Evolutionary conservation across 2,113 vertebrate species (phyloP).

Genomic region (Lanius collurio): DNA sequence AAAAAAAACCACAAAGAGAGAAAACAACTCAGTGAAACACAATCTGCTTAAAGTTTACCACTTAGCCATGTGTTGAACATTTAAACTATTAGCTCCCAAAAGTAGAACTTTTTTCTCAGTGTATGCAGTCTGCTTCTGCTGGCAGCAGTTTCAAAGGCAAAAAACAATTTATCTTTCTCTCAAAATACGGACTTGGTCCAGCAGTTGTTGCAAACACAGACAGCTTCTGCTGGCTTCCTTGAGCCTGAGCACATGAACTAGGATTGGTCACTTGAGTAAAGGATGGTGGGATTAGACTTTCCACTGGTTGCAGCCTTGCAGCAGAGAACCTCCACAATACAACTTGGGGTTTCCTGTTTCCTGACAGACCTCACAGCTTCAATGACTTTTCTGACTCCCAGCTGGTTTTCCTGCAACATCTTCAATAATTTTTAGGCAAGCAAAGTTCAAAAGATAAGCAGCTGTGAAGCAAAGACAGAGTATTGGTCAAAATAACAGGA

Average conservation of each 20-base stretch:
- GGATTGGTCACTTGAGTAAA: not conserved
- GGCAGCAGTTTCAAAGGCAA: conserved; percentile 54
- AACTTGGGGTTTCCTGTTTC: conserved; percentile 57
- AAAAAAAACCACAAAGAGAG: conserved; percentile 32
- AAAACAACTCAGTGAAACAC: conserved; percentile 59
- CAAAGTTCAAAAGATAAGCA: conserved; percentile 66
- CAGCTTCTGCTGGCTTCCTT: not conserved
- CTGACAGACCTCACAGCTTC: conserved; percentile 6
- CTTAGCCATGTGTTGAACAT: conserved; percentile 45
- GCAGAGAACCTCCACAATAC: not conserved
- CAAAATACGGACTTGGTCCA: not conserved
- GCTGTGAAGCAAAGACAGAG: conserved; percentile 31
- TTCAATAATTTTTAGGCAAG: conserved; percentile 1
- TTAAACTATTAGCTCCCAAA: conserved; percentile 37
- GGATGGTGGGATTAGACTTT: not conserved
- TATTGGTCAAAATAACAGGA: conserved; percentile 31
- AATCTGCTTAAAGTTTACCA: conserved; percentile 48
- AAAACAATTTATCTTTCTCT: not conserved
- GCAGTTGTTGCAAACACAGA: not conserved
- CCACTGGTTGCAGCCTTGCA: not conserved
- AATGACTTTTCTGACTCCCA: not conserved
- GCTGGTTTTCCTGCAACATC: conserved; percentile 37
- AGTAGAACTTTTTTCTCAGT: not conserved
- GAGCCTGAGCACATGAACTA: not conserved
- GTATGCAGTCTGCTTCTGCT: not conserved